These are phyloP conservation scores for Acleris emargana DNA, from an alignment of 2,888 invertebrate species.

Conservation along the genomic window DNA sequence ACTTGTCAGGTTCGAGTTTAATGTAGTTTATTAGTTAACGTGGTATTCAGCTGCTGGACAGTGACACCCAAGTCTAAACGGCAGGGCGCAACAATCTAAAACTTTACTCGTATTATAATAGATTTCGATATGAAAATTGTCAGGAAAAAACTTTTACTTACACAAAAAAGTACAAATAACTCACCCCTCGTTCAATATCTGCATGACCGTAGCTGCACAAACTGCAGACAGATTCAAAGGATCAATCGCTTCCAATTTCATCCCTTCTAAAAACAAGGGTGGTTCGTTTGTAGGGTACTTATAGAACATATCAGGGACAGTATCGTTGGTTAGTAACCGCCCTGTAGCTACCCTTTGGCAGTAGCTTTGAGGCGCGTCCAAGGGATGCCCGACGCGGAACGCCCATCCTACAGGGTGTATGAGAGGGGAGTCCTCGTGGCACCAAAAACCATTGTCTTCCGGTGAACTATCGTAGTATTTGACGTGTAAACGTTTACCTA, in stretches of 20 bases:
- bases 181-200: slow-evolving; percentile 93
- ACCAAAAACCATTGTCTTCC: slow-evolving; percentile 96
- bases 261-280: slow-evolving; percentile 89
- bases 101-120: no score
- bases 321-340: slow-evolving; percentile 89
- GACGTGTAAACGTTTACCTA: slow-evolving; percentile 95
- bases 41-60: no score
- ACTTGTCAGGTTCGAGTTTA: no score
- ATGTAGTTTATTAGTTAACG: no score
- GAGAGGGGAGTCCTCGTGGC: slow-evolving; percentile 96
- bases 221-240: slow-evolving; percentile 97
- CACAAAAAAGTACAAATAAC: not conserved
- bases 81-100: no score
- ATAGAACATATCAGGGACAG: slow-evolving; percentile 91
- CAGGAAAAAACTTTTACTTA: no score
- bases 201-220: slow-evolving; percentile 97
- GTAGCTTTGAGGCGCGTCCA: slow-evolving; percentile 93
- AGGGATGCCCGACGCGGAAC: slow-evolving; percentile 92
- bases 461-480: slow-evolving; percentile 93
- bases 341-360: slow-evolving; percentile 89
- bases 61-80: no score
- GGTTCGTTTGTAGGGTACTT: slow-evolving; percentile 82
- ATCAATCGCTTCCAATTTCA: slow-evolving; percentile 99
- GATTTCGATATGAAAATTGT: no score
- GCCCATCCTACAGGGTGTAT: slow-evolving; percentile 99